phyloP scores from a whole-genome alignment of 1,140 invertebrate species.

The Hypothenemus hampei region DNA sequence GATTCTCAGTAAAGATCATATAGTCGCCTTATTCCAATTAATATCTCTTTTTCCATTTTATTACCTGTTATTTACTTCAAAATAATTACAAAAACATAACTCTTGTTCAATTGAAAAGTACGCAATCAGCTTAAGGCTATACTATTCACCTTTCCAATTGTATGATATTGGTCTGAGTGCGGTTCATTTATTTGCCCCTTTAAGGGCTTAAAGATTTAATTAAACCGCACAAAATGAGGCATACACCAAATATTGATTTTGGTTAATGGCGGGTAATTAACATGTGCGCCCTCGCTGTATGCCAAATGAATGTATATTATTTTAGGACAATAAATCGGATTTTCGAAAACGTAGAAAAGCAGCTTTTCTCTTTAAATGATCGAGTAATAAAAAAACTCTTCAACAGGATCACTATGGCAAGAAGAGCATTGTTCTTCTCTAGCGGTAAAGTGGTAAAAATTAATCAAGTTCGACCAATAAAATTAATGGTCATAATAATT shows the following conservation, averaged over 20 bases:
- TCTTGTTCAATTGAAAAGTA: too few species aligned
- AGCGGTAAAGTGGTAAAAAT: constrained; percentile 11
- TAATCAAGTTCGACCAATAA: constrained; percentile 14
- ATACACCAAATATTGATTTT: constrained; percentile 12
- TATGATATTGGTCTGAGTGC: constrained; percentile 5
- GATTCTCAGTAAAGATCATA: too few species aligned
- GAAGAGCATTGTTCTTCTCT: constrained; percentile 4
- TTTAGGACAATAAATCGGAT: not conserved
- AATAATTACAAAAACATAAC: too few species aligned
- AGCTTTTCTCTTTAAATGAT: not conserved
- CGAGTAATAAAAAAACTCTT: constrained; percentile 4
- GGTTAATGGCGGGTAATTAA: constrained; percentile 7
- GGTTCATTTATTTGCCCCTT: constrained; percentile 11
- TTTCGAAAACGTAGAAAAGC: not conserved
- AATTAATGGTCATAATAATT: constrained; percentile 15
- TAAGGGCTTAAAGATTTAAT: constrained; percentile 14
- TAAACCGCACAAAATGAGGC: constrained; percentile 13
- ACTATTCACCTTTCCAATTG: constrained; percentile 1
- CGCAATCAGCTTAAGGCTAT: too few species aligned
- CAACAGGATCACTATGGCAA: not conserved
- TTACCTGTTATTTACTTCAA: too few species aligned
- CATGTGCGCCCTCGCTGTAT: not conserved
- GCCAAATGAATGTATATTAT: not conserved
- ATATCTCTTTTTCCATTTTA: too few species aligned
- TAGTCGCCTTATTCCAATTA: too few species aligned